Percentiles rank a stretch among this genome's conserved stretches.
Evolutionary conservation across 2,113 vertebrate genomes (phyloP).

Genomic region (Dascyllus trimaculatus): DNA sequence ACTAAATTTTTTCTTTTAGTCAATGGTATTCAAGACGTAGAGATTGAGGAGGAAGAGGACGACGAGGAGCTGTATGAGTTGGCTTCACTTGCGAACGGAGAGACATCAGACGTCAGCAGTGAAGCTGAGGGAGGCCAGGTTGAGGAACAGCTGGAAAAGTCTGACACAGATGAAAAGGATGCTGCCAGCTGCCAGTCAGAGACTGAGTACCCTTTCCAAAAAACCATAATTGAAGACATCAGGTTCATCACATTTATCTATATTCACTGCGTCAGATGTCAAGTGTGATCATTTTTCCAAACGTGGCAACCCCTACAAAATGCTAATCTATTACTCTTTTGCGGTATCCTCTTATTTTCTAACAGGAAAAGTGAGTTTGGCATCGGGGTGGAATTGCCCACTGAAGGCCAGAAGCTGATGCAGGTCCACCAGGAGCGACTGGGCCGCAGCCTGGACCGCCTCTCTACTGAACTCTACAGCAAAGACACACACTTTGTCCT

Average conservation of each 20-base stretch:
- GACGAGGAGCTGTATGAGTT: conserved; percentile 79
- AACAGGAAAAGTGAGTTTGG: conserved; percentile 86
- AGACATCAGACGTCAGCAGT: conserved; percentile 41
- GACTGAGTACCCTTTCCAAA: conserved; percentile 40
- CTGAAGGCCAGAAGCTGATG: conserved; percentile 83
- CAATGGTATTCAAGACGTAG: conserved; percentile 37
- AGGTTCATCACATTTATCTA: conserved; percentile 66
- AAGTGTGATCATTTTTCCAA: not conserved
- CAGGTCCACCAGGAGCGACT: conserved; percentile 82
- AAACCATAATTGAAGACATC: conserved; percentile 82
- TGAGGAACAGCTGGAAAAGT: conserved; percentile 21
- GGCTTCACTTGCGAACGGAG: conserved; percentile 31
- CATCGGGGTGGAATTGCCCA: conserved; percentile 82
- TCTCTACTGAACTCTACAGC: conserved; percentile 88
- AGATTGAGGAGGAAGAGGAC: conserved; percentile 55
- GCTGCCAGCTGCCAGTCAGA: conserved; percentile 24
- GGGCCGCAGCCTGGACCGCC: conserved; percentile 86
- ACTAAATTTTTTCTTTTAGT: conserved; percentile 28
- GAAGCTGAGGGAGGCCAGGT: conserved; percentile 32
- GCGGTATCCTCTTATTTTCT: not conserved
- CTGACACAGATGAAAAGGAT: conserved; percentile 27
- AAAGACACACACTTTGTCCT: conserved; percentile 89
- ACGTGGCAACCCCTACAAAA: too few relatives aligned
- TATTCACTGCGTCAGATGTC: not conserved
- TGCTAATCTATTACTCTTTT: not conserved